Conservation (phyloP, 2,888 invertebrate genomes). For the Mesodorylaimus sp. region DNA sequence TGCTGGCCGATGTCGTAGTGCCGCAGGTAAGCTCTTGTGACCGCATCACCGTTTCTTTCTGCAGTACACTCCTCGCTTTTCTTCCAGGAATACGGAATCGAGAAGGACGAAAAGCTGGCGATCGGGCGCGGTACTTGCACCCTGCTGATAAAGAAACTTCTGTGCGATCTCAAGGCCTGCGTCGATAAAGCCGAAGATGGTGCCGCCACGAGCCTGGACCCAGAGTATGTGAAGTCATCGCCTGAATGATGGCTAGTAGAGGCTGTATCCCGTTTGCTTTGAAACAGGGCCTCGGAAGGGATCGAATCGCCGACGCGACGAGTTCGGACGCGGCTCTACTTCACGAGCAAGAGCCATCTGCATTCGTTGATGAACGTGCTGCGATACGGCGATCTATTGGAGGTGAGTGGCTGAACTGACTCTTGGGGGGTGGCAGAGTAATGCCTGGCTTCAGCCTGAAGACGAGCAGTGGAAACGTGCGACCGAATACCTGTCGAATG, state of each 20-base stretch:
- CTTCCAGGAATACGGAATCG: conserved; percentile 72
- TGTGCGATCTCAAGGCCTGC: conserved; percentile 69
- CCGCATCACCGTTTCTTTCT: not conserved
- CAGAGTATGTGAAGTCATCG: conserved; percentile 41
- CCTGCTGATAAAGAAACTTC: conserved; percentile 79
- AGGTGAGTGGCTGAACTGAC: too few species aligned
- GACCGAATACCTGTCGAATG: conserved; percentile 88
- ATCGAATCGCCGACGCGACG: conserved; percentile 89
- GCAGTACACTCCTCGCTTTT: conserved; percentile 11
- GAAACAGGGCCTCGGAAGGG: conserved; percentile 40
- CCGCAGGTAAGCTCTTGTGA: conserved; percentile 52
- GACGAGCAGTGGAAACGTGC: conserved; percentile 93
- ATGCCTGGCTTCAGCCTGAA: conserved; percentile 40
- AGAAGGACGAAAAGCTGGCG: conserved; percentile 74
- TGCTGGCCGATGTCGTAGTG: conserved; percentile 86
- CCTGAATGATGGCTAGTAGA: not conserved
- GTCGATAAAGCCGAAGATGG: conserved; percentile 49
- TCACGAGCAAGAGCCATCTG: conserved; percentile 93
- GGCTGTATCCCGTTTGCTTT: conserved; percentile 3
- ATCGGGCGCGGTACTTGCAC: conserved; percentile 92
- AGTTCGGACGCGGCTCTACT: conserved; percentile 83
- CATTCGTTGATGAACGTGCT: conserved; percentile 87
- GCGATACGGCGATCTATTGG: conserved; percentile 32
- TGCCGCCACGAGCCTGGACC: conserved; percentile 78
- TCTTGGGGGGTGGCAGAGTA: too few species aligned